These are phyloP conservation scores for Tetramorium alpestre DNA, from an alignment of 1,140 invertebrate genomes.

Conservation along the genomic window DNA sequence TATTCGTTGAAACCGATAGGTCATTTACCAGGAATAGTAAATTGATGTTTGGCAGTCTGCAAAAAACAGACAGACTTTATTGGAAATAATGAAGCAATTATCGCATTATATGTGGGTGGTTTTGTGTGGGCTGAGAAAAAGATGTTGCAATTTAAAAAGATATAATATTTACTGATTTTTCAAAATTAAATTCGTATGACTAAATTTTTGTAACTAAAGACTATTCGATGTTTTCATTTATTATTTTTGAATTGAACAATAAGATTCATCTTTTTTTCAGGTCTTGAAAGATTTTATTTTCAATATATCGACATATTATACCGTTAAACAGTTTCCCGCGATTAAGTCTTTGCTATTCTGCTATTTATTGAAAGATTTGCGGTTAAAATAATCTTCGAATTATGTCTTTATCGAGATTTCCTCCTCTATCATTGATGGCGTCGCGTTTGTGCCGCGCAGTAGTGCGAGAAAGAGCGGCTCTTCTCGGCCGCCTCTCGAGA, in stretches of 20 bases:
- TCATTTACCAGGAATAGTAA: background rate
- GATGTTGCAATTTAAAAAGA: background rate
- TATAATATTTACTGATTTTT: background rate
- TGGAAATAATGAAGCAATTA: background rate
- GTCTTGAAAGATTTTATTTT: background rate
- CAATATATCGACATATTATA: background rate
- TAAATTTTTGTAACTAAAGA: background rate
- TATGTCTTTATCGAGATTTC: background rate
- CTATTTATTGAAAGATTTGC: background rate
- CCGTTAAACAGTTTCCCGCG: background rate
- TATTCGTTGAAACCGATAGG: background rate
- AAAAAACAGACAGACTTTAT: background rate
- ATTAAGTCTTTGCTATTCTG: background rate
- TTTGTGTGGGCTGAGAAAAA: no score
- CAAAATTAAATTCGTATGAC: background rate
- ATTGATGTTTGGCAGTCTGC: background rate
- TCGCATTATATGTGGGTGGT: background rate
- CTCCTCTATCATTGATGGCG: background rate
- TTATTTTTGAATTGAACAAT: background rate
- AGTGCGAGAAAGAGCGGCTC: background rate
- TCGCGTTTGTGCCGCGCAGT: background rate
- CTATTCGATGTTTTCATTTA: background rate
- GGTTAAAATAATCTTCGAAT: background rate
- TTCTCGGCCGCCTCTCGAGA: constrained; percentile 9
- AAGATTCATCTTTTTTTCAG: background rate